Conservation (phyloP, 1,140 invertebrate genomes). For the Procambarus virginalis region DNA sequence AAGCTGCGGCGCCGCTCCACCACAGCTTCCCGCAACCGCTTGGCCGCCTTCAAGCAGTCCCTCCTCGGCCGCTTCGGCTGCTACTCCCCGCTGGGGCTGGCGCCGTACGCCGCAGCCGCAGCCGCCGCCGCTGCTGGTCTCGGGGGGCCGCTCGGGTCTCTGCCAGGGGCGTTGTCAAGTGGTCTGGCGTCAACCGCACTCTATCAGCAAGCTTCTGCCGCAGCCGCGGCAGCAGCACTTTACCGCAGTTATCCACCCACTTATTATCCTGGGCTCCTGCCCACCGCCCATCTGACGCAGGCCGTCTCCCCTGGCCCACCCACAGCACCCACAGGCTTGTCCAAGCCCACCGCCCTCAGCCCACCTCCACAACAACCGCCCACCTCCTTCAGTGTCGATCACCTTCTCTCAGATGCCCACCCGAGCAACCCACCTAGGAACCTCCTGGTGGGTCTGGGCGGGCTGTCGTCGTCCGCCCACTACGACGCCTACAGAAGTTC, state of each 20-base stretch:
- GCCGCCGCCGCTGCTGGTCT: conserved; percentile 41
- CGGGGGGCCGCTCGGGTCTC: conserved; percentile 19
- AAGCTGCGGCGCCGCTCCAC: conserved; percentile 92
- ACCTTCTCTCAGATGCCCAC: conserved; percentile 73
- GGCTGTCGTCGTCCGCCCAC: conserved; percentile 68
- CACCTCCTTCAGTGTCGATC: conserved; percentile 75
- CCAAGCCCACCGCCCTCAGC: conserved; percentile 72
- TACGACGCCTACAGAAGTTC: conserved; percentile 77
- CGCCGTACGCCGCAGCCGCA: conserved; percentile 56
- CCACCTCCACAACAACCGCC: conserved; percentile 72
- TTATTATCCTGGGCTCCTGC: conserved; percentile 73
- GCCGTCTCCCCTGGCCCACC: conserved; percentile 75
- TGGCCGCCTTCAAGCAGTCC: conserved; percentile 89
- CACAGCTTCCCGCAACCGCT: conserved; percentile 85
- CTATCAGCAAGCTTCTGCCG: conserved; percentile 49
- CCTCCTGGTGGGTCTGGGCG: conserved; percentile 58
- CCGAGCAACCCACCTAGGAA: conserved; percentile 56
- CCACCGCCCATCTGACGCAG: conserved; percentile 6
- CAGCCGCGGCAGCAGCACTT: conserved; percentile 51
- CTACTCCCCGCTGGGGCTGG: conserved; percentile 45
- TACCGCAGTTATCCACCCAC: conserved; percentile 72
- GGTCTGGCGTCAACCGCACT: conserved; percentile 74
- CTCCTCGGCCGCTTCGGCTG: conserved; percentile 58
- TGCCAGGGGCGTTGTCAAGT: conserved; percentile 82
- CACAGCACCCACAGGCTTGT: conserved; percentile 72